These are phyloP conservation scores for Hippocampus guttulatus DNA, from an alignment of 2,113 vertebrate genomes.

Conservation along the genomic window DNA sequence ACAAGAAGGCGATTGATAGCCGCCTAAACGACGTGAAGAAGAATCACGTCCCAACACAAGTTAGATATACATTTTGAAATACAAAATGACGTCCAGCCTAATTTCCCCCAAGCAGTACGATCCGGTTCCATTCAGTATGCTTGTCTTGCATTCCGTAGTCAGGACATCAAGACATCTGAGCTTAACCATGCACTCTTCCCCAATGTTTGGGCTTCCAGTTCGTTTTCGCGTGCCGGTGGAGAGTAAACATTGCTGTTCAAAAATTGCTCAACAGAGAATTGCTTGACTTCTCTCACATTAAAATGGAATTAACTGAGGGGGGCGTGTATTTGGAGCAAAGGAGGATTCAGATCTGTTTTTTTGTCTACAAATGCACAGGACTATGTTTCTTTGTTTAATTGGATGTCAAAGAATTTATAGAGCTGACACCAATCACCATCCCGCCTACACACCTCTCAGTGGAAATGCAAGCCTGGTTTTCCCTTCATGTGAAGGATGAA, in stretches of 20 bases:
- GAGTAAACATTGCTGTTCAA: not conserved
- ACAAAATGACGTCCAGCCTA: not conserved
- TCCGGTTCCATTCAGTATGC: not conserved
- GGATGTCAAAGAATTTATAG: not conserved
- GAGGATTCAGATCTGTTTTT: not conserved
- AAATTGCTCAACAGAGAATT: not conserved
- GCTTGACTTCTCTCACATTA: not conserved
- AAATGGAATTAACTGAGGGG: not conserved
- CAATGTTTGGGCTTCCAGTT: not conserved
- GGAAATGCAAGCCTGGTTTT: not conserved
- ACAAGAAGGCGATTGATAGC: not conserved
- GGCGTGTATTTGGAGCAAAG: not conserved
- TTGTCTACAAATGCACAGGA: not conserved
- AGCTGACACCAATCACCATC: not conserved
- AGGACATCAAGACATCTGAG: not conserved
- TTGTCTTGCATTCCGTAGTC: not conserved
- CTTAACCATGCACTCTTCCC: not conserved
- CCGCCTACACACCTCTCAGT: not conserved
- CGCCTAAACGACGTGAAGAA: not conserved
- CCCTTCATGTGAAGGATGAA: not conserved
- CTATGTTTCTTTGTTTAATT: not conserved
- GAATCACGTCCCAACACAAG: not conserved
- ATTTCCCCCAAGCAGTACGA: not conserved
- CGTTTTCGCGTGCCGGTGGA: not conserved
- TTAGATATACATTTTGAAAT: not conserved